Conservation (phyloP, 1,140 invertebrate species). For the Drosophila guanche region DNA sequence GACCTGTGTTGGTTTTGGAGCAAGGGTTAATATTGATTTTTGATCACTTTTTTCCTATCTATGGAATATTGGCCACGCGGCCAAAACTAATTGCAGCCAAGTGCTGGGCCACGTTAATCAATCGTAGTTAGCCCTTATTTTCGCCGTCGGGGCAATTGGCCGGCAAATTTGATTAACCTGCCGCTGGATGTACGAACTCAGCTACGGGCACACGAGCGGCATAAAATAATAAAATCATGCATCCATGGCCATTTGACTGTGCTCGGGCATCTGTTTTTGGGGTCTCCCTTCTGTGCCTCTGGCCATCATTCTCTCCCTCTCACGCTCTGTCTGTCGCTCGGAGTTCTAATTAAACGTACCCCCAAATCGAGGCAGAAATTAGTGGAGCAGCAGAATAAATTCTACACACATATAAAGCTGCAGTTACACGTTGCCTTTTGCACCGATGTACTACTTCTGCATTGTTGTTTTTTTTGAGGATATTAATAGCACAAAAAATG, state of each 20-base stretch:
- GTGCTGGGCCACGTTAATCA: slow-evolving; percentile 31
- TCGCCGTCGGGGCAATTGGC: slow-evolving; percentile 26
- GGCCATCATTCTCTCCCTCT: no score
- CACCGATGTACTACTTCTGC: no score
- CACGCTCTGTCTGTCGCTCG: no score
- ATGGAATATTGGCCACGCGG: slow-evolving; percentile 38
- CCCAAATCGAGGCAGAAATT: slow-evolving; percentile 20
- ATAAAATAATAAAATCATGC: slow-evolving; percentile 23
- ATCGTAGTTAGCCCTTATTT: slow-evolving; percentile 25
- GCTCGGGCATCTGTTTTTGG: slow-evolving; percentile 31
- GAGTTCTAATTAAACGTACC: slow-evolving; percentile 25
- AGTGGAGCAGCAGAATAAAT: slow-evolving; percentile 18
- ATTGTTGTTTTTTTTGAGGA: no score
- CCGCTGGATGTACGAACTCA: not conserved
- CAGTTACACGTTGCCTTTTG: not conserved
- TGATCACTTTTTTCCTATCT: slow-evolving; percentile 45
- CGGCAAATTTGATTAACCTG: slow-evolving; percentile 41
- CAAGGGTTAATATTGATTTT: slow-evolving; percentile 69
- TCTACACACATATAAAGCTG: slow-evolving; percentile 22
- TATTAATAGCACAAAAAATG: no score
- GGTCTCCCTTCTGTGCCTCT: not conserved
- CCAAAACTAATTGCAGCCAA: not conserved
- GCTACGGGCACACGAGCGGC: no score
- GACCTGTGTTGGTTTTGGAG: slow-evolving; percentile 52
- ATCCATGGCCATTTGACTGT: slow-evolving; percentile 23